phyloP scores from a whole-genome alignment of 2,888 invertebrate genomes.

The Encarsia formosa region DNA sequence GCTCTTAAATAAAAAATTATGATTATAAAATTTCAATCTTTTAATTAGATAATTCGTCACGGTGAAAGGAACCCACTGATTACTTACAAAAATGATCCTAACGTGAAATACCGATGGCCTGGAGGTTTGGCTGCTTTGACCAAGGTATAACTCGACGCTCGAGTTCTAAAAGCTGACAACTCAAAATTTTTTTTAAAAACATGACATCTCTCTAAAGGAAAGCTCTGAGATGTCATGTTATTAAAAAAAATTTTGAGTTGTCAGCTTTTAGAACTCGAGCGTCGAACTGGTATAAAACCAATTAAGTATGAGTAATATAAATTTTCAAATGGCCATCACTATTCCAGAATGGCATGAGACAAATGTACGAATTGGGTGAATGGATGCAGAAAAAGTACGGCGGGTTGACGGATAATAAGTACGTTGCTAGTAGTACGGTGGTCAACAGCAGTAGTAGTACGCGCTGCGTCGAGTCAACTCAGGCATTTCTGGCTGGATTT shows the following conservation, averaged over 20 bases:
- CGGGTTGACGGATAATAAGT: conserved; percentile 58
- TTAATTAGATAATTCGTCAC: conserved; percentile 81
- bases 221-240: no score
- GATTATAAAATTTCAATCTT: no score
- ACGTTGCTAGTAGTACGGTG: conserved; percentile 30
- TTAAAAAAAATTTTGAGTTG: no score
- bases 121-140: conserved; percentile 79
- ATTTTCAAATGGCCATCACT: no score
- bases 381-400: conserved; percentile 69
- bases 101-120: conserved; percentile 72
- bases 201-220: no score
- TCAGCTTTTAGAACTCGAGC: no score
- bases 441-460: conserved; percentile 75
- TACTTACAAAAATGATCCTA: conserved; percentile 77
- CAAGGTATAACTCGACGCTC: conserved; percentile 59
- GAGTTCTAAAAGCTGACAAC: no score
- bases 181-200: no score
- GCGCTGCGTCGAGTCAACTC: conserved; percentile 83
- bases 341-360: conserved; percentile 68
- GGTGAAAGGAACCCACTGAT: conserved; percentile 75
- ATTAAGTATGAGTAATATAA: no score
- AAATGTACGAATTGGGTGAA: conserved; percentile 70
- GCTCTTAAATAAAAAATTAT: no score
- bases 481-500: conserved; percentile 73
- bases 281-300: no score